Evolutionary conservation across 2,797 vertebrate genomes (phyloP).

Genomic region (Sebastes taczanowskii): DNA sequence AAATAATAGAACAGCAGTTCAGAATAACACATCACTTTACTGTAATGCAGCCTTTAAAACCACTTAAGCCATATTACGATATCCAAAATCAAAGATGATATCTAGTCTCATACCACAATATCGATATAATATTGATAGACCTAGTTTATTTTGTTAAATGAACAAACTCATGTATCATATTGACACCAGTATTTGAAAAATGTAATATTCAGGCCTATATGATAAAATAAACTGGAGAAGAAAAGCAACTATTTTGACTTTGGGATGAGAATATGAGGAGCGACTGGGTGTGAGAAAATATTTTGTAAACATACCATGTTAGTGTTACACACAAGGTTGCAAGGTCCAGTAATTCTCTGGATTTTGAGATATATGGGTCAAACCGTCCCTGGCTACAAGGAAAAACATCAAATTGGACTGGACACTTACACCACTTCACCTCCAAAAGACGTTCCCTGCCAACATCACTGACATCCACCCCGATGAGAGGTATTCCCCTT

Average conservation of each 20-base stretch:
- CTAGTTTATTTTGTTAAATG: too few relatives aligned
- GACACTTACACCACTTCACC: not conserved
- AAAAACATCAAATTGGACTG: not conserved
- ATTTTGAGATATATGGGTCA: not conserved
- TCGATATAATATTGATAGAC: too few relatives aligned
- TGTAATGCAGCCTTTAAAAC: too few relatives aligned
- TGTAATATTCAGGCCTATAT: not conserved
- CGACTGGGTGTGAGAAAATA: not conserved
- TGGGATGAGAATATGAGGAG: not conserved
- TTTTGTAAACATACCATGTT: not conserved
- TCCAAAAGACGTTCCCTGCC: not conserved
- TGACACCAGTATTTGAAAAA: not conserved
- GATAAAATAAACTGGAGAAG: not conserved
- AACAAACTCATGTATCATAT: not conserved
- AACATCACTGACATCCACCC: not conserved
- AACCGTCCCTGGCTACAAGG: not conserved
- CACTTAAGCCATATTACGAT: too few relatives aligned
- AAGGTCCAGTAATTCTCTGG: not conserved
- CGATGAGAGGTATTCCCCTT: not conserved
- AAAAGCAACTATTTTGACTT: not conserved
- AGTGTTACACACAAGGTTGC: not conserved
- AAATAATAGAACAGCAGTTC: too few relatives aligned
- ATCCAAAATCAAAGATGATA: too few relatives aligned
- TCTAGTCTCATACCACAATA: too few relatives aligned
- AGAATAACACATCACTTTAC: too few relatives aligned